Base-by-base conservation (phyloP, 2,888 invertebrate species). In the Hirtodrosophila duncani region DNA sequence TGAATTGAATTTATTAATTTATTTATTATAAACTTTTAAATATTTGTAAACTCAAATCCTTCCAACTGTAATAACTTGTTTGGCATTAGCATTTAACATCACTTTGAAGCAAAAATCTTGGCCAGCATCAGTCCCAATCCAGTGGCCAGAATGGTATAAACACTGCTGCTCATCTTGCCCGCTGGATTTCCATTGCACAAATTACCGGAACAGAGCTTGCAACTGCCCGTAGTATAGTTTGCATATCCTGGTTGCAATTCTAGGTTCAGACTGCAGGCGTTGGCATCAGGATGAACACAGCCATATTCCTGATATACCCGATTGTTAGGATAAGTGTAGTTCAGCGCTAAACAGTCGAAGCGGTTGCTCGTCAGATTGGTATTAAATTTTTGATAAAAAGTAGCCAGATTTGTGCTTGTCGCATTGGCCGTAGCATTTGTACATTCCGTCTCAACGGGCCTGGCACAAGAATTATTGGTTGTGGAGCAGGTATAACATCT, bases 121-220 rank as follows among this genome's bases (percentile, higher is more conserved):
- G 39, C 51, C 48, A 75, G 29, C 8, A 65, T 8, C 0, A 78
- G 29, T 17, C 42, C 64, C 37, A 78, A 16, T 1, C 50, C 27
- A 0, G 71, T 34, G 3, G 55, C 57, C 2, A 39, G 10, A 30
- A 82, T 60, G 7, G 78, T 78, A 9, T 52, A 29, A 0, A 42
- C 14, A 31, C 77, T 85, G 42, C 67, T 69, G 21, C 79, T 81
- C 37, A 72, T 66, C n/a, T 75, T 72, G 8, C 63, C 81, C 1
- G 83, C 83, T 0, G 84, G 69, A 52, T 33, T 81, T 18, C 59
- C 56, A 43, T 84, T 84, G 51, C 85, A 85, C 27, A 70, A 52
- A 17, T 79, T 31, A 1, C 63, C 63, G 2, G 48, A 49, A 26
- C 84, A 84, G 16, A 46, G 20, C 0, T 0, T 2, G 23, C 84